phyloP scores from a whole-genome alignment of 2,888 invertebrate species.

The Drosophila buzzatii region DNA sequence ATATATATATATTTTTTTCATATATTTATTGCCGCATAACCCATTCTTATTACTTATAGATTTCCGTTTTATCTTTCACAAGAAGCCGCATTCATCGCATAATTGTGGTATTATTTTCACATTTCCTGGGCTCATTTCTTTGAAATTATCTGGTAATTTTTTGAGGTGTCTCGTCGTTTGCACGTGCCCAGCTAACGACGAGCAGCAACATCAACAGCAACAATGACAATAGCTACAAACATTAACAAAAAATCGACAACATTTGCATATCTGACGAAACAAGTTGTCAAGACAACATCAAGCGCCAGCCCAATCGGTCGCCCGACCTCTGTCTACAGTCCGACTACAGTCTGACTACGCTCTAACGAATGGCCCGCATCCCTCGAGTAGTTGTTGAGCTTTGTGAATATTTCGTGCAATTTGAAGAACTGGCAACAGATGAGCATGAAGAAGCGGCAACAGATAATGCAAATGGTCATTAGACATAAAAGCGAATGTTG shows the following conservation, averaged over 20 bases:
- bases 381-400: constrained; percentile 16
- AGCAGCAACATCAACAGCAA: constrained; percentile 1
- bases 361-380: constrained; percentile 13
- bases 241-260: constrained; percentile 45
- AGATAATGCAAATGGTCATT: constrained; percentile 81
- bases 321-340: not conserved
- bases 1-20: not conserved
- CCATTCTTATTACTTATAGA: not conserved
- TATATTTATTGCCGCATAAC: not conserved
- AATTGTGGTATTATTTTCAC: constrained; percentile 47
- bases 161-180: constrained; percentile 50
- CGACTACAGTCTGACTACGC: not conserved
- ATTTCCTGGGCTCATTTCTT: constrained; percentile 56
- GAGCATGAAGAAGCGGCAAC: constrained; percentile 14
- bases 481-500: constrained; percentile 54
- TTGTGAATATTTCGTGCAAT: constrained; percentile 69
- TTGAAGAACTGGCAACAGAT: constrained; percentile 56
- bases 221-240: constrained; percentile 35
- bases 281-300: constrained; percentile 69
- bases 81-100: constrained; percentile 21
- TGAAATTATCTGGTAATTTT: constrained; percentile 55
- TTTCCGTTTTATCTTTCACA: constrained; percentile 9
- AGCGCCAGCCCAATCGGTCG: constrained; percentile 17
- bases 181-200: constrained; percentile 48
- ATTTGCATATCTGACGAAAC: constrained; percentile 80